phyloP scores from a whole-genome alignment of 2,113 vertebrate genomes.

The Pelodiscus sinensis region DNA sequence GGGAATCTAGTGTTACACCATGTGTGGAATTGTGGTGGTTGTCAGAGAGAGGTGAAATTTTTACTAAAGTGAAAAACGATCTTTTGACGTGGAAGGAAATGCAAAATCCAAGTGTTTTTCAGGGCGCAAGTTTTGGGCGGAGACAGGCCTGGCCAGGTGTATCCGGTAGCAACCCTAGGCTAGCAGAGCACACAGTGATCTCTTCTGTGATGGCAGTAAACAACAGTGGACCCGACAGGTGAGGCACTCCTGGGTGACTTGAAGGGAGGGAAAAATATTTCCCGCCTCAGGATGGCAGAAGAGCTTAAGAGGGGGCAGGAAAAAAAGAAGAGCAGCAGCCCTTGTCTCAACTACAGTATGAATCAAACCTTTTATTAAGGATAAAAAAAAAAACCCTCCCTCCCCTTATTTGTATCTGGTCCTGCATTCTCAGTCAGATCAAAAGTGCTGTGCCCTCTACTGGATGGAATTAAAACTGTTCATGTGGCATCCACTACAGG shows the following conservation, averaged over 20 bases:
- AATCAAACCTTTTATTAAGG: background rate
- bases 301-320: background rate
- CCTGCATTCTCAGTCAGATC: background rate
- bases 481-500: accelerated
- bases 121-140: background rate
- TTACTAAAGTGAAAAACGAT: background rate
- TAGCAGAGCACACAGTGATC: background rate
- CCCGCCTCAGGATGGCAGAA: background rate
- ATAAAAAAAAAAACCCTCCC: background rate
- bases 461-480: background rate
- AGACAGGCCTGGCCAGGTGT: background rate
- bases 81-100: background rate
- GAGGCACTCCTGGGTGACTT: background rate
- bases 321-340: background rate
- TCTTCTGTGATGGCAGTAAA: background rate
- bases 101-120: background rate
- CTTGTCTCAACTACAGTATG: background rate
- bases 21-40: background rate
- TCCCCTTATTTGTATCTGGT: background rate
- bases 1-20: no score
- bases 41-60: background rate
- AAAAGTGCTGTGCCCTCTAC: accelerated
- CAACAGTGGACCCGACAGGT: background rate
- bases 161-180: background rate
- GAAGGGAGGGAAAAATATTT: background rate